Conservation (phyloP, 2,113 vertebrate species). For the Alosa alosa region DNA sequence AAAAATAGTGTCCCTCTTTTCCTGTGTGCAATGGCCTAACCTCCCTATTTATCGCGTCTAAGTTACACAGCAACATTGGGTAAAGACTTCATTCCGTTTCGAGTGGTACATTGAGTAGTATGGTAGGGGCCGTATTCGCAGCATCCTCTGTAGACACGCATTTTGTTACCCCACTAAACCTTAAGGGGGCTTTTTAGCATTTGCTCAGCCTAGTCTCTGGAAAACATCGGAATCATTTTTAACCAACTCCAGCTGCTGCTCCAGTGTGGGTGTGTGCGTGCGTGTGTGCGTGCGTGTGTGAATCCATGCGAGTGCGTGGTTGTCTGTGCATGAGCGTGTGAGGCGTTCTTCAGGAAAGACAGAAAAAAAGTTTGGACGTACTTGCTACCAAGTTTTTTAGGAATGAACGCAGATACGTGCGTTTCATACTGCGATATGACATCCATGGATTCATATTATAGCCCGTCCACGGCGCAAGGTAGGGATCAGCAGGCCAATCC, state of each 20-base stretch:
- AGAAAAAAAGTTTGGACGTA: constrained; percentile 47
- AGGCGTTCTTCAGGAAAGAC: constrained; percentile 14
- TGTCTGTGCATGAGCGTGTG: constrained; percentile 13
- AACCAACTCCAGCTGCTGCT: constrained; percentile 77
- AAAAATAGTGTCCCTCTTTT: constrained; percentile 41
- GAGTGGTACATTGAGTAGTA: constrained; percentile 27
- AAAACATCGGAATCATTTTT: constrained; percentile 92
- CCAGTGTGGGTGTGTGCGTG: constrained; percentile 54
- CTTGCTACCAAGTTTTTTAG: constrained; percentile 73
- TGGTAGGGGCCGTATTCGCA: constrained; percentile 60
- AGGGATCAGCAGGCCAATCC: constrained; percentile 83
- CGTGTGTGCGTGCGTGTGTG: constrained; percentile 49
- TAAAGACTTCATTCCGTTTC: constrained; percentile 55
- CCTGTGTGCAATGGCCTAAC: constrained; percentile 61
- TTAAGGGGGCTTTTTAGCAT: constrained; percentile 78
- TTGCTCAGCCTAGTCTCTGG: constrained; percentile 80
- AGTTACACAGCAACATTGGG: constrained; percentile 67
- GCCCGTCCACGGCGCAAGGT: constrained; percentile 81
- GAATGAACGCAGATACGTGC: constrained; percentile 95
- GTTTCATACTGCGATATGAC: constrained; percentile 93
- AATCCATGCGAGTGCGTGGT: constrained; percentile 49
- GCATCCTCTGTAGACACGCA: constrained; percentile 67
- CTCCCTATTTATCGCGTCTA: constrained; percentile 71
- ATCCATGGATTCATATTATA: constrained; percentile 99
- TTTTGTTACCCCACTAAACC: constrained; percentile 72